Base-by-base conservation (phyloP, 2,888 invertebrate species). In the Drosophila flavopinicola region DNA sequence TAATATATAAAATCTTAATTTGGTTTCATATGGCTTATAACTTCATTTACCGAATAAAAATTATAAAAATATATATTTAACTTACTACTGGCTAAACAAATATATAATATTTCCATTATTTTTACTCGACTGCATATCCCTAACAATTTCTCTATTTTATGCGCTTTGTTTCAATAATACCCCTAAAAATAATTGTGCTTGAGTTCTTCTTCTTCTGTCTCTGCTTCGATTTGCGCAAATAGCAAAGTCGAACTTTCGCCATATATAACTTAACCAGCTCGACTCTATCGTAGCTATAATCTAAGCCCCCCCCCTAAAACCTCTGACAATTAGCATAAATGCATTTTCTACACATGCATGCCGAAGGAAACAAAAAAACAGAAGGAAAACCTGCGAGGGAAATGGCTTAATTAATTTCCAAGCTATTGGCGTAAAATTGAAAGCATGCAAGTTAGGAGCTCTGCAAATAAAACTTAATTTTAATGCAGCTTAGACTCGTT, bases 381-480 rank as follows among this genome's bases (percentile, higher is more conserved):
- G 15, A 48, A 35, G 42, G 45, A 41, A 69, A 66, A 58, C 41
- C 70, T 64, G 63, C 45, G 17, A 54, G 63, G 73, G 66, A 78
- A 83, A 79, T 74, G 67, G 71, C 80, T 79, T 86, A 85, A 82
- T 82, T 86, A 86, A 82, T 84, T 82, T 79, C 59, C 61, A 56
- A 48, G 71, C 59, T 47, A 75, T 71, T 67, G 63, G 61, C 73
- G 54, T 32, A 48, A 77, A 73, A 66, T 68, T 73, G 66, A 63
- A 69, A 65, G 56, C 65, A 57, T 57, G 56, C 57, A 53, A 45
- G 58, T 47, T 75, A 37, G 38, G 37, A 63, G 66, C 70, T 65
- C 38, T 39, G 59, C 52, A 78, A 74, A 83, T 83, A 83, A 77
- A 84, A 77, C 61, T 77, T 68, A 63, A 77, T 74, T 74, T 69